phyloP scores from a whole-genome alignment of 2,797 vertebrate species.

The Acipenser ruthenus region DNA sequence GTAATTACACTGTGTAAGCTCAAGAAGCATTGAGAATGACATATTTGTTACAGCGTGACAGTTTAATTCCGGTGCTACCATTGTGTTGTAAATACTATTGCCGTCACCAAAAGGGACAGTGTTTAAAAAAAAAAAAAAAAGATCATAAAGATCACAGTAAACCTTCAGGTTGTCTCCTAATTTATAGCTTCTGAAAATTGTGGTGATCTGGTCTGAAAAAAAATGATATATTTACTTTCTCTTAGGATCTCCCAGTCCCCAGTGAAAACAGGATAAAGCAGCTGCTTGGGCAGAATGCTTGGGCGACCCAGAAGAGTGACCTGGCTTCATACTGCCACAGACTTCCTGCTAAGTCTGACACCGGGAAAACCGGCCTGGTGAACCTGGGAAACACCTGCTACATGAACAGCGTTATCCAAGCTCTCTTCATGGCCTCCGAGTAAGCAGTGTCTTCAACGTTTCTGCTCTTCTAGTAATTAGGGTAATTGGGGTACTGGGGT shows the following conservation, averaged over 20 bases:
- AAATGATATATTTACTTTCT: constrained; percentile 1
- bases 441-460: constrained; percentile 40
- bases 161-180: too few relatives aligned
- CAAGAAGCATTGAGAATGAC: too few relatives aligned
- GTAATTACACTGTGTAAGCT: too few relatives aligned
- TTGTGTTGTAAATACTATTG: too few relatives aligned
- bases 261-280: constrained; percentile 68
- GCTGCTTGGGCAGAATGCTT: constrained; percentile 62
- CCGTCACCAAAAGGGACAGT: not conserved
- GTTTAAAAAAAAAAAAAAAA: not conserved
- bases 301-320: constrained; percentile 66
- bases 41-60: not conserved
- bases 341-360: constrained; percentile 63
- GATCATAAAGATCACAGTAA: too few relatives aligned
- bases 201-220: too few relatives aligned
- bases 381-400: constrained; percentile 74
- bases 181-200: too few relatives aligned
- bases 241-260: constrained; percentile 57
- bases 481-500: too few relatives aligned
- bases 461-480: not conserved
- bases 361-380: constrained; percentile 66
- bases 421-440: constrained; percentile 71
- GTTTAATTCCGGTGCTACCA: not conserved
- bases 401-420: constrained; percentile 72
- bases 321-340: constrained; percentile 58